phyloP scores from a whole-genome alignment of 2,888 invertebrate species.

The Thera obeliscata region DNA sequence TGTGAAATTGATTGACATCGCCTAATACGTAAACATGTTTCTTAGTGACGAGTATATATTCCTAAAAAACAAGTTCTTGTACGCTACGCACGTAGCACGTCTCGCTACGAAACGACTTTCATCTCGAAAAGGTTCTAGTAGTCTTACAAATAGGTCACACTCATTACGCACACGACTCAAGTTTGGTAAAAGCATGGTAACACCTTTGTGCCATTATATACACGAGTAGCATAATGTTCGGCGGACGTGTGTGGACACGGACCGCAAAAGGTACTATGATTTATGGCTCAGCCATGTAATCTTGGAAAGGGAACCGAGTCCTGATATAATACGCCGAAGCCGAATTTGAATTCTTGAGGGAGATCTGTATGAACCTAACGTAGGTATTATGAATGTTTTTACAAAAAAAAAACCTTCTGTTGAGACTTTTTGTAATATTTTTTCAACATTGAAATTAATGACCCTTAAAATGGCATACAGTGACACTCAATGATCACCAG shows the following conservation, averaged over 20 bases:
- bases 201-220: slow-evolving; percentile 35
- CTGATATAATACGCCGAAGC: slow-evolving; percentile 5
- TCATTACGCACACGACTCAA: slow-evolving; percentile 22
- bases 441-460: no score
- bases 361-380: background rate
- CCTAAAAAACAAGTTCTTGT: background rate
- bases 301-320: slow-evolving; percentile 35
- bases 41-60: background rate
- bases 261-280: slow-evolving; percentile 70
- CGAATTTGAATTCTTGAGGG: background rate
- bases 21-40: background rate
- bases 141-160: slow-evolving; percentile 18
- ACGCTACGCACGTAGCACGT: background rate
- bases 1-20: background rate
- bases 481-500: no score
- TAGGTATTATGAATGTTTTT: no score
- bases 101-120: background rate
- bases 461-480: no score
- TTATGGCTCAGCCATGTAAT: slow-evolving; percentile 51
- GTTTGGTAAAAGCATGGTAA: slow-evolving; percentile 42
- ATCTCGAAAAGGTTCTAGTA: slow-evolving; percentile 1
- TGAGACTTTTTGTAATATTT: no score
- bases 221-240: slow-evolving; percentile 40
- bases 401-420: no score
- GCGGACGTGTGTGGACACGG: slow-evolving; percentile 55